Evolutionary conservation across 2,797 vertebrate species (phyloP).

Genomic region (Diplodus puntazzo): DNA sequence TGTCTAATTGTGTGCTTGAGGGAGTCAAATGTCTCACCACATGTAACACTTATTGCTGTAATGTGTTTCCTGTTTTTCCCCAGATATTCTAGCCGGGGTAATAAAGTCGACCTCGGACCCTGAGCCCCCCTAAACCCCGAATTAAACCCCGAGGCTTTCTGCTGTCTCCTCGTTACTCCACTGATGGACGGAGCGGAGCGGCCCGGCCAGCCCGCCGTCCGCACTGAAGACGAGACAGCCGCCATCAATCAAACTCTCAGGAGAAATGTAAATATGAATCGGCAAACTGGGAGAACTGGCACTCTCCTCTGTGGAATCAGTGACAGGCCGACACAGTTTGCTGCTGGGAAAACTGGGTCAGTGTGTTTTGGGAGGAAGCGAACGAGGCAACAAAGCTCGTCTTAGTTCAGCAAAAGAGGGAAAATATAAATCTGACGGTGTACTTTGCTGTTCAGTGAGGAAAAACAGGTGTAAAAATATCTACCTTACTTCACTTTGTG

Average conservation of each 20-base stretch:
- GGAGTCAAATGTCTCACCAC: neutral
- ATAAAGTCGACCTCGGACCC: neutral
- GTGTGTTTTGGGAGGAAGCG: too few species aligned
- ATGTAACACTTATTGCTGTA: neutral
- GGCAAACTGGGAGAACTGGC: neutral
- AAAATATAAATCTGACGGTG: too few species aligned
- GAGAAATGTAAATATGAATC: constrained; percentile 41
- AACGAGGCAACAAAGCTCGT: neutral
- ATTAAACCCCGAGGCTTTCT: neutral
- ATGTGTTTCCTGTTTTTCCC: neutral
- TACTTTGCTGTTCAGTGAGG: too few species aligned
- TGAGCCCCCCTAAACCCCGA: neutral
- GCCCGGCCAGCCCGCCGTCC: constrained; percentile 6
- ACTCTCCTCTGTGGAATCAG: neutral
- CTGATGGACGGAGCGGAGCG: constrained; percentile 21
- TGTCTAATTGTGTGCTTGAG: neutral
- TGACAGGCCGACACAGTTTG: neutral
- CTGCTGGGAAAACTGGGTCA: neutral
- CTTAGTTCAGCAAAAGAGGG: too few species aligned
- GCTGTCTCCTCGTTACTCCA: neutral
- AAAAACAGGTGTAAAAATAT: too few species aligned
- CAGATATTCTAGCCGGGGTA: neutral
- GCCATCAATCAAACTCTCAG: constrained; percentile 40
- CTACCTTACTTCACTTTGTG: too few species aligned
- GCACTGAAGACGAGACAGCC: constrained; percentile 29